Conservation (phyloP, 2,888 invertebrate species). For the Andrena dorsata region DNA sequence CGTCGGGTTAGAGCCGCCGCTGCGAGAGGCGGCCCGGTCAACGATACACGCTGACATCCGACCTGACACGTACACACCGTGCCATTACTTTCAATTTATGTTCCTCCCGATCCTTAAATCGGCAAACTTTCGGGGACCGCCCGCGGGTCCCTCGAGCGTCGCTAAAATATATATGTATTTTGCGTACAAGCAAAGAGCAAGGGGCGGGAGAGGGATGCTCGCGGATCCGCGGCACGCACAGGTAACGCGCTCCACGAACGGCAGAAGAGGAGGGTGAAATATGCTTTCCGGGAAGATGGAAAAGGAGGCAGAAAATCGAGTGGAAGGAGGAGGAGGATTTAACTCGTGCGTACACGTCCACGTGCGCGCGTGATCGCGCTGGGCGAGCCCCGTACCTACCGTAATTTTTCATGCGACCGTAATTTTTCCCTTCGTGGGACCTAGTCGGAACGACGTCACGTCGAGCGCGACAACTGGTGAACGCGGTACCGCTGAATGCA, state of each 20-base stretch:
- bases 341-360: slow-evolving; percentile 43
- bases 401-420: slow-evolving; percentile 63
- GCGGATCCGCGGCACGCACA: slow-evolving; percentile 38
- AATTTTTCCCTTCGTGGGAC: slow-evolving; percentile 57
- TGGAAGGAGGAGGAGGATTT: slow-evolving; percentile 33
- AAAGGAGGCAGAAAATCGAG: slow-evolving; percentile 37
- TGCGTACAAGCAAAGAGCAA: slow-evolving; percentile 9
- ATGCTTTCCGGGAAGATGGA: slow-evolving; percentile 55
- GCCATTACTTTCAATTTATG: slow-evolving; percentile 84
- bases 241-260: slow-evolving; percentile 21
- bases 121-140: slow-evolving; percentile 78
- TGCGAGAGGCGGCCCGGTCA: slow-evolving; percentile 62
- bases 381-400: slow-evolving; percentile 52
- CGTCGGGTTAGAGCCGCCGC: slow-evolving; percentile 56
- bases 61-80: slow-evolving; percentile 71
- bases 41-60: slow-evolving; percentile 71
- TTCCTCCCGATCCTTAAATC: slow-evolving; percentile 78
- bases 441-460: slow-evolving; percentile 49
- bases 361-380: slow-evolving; percentile 49
- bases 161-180: slow-evolving; percentile 58
- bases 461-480: slow-evolving; percentile 53
- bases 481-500: slow-evolving; percentile 12
- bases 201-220: neutral
- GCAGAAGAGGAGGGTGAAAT: slow-evolving; percentile 38
- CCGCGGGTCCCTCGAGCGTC: slow-evolving; percentile 69